These are phyloP conservation scores for Drepana falcataria DNA, from an alignment of 2,888 invertebrate genomes.

Conservation along the genomic window DNA sequence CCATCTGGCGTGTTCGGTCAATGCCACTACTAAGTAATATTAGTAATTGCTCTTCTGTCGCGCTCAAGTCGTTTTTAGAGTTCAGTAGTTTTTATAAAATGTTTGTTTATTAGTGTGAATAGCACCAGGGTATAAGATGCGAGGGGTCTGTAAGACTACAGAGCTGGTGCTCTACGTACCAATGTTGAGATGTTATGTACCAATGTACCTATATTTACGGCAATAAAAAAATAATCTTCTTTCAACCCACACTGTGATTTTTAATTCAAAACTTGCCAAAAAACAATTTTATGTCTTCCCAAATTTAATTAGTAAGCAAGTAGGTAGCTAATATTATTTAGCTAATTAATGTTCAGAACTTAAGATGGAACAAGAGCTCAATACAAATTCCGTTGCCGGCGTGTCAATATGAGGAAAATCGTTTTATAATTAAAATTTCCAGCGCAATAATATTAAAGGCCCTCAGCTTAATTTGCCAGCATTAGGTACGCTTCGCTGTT, in stretches of 20 bases:
- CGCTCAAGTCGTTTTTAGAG: slow-evolving; percentile 19
- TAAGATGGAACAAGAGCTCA: slow-evolving; percentile 18
- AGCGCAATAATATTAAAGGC: slow-evolving; percentile 67
- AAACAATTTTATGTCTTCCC: too few species aligned
- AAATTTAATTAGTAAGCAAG: not conserved
- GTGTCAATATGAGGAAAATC: slow-evolving; percentile 42
- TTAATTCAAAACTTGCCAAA: too few species aligned
- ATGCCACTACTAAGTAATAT: slow-evolving; percentile 60
- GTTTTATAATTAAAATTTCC: slow-evolving; percentile 63
- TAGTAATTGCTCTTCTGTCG: slow-evolving; percentile 59
- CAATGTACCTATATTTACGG: too few species aligned
- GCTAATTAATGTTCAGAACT: not conserved
- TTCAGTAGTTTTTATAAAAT: not conserved
- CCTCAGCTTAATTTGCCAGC: slow-evolving; percentile 72
- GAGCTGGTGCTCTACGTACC: too few species aligned
- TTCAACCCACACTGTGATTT: too few species aligned
- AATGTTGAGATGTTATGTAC: too few species aligned
- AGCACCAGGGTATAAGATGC: too few species aligned
- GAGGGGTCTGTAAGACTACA: too few species aligned
- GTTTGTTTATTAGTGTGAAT: too few species aligned
- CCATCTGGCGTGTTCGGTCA: slow-evolving; percentile 63
- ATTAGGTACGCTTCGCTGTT: slow-evolving; percentile 67
- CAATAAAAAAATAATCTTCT: too few species aligned
- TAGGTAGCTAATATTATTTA: not conserved
- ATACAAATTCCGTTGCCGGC: slow-evolving; percentile 26